Conservation (phyloP, 2,888 invertebrate species). For the Tanytarsus gracilentus region DNA sequence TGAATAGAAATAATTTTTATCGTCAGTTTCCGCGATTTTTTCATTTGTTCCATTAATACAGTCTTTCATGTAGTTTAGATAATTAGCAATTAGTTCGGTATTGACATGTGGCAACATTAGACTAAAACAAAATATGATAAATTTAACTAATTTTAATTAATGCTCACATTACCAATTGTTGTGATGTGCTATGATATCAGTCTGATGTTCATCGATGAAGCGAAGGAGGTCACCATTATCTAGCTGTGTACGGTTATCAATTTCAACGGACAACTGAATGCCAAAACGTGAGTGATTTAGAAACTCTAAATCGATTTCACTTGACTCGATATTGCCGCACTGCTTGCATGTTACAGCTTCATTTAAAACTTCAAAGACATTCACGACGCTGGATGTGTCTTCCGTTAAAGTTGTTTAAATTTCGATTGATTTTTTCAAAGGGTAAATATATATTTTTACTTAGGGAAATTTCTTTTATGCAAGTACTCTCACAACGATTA, state of each 20-base stretch:
- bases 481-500: too few relatives aligned
- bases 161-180: too few relatives aligned
- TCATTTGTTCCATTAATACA: background rate
- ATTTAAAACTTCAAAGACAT: background rate
- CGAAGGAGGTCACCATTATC: too few relatives aligned
- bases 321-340: background rate
- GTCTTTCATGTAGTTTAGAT: background rate
- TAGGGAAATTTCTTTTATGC: too few relatives aligned
- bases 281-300: conserved; percentile 8
- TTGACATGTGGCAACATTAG: background rate
- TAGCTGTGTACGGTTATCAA: background rate
- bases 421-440: too few relatives aligned
- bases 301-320: background rate
- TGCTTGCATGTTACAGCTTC: background rate
- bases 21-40: background rate
- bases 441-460: too few relatives aligned
- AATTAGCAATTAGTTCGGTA: background rate
- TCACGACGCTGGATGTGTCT: background rate
- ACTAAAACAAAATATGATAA: background rate
- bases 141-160: background rate
- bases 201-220: too few relatives aligned
- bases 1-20: background rate
- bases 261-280: background rate
- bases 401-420: background rate
- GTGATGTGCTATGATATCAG: too few relatives aligned